Conservation (phyloP, 2,797 vertebrate species). For the Muscicapa comitata region DNA sequence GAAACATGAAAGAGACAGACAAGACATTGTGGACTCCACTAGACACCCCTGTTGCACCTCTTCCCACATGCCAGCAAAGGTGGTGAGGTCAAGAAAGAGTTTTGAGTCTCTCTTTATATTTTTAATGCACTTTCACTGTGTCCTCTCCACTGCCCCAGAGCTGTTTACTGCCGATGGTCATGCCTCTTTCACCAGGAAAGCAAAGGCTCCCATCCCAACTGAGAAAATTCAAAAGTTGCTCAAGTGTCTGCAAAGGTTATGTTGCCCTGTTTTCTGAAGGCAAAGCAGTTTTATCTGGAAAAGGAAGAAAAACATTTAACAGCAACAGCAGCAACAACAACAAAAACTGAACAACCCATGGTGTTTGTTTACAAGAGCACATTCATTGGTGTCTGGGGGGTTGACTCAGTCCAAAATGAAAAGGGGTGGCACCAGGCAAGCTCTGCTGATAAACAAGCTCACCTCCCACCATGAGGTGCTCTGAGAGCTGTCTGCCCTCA, state of each 20-base stretch:
- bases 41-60: background rate
- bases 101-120: background rate
- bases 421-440: background rate
- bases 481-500: background rate
- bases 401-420: constrained; percentile 1
- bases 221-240: constrained; percentile 4
- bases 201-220: background rate
- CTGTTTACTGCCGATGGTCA: background rate
- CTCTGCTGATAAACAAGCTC: background rate
- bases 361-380: constrained; percentile 18
- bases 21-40: background rate
- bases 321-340: background rate
- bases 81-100: background rate
- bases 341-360: background rate
- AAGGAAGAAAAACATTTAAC: constrained; percentile 11
- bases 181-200: constrained; percentile 7
- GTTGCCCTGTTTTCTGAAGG: background rate
- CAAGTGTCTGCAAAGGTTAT: constrained; percentile 28
- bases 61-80: background rate
- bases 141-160: background rate
- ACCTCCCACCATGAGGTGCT: background rate
- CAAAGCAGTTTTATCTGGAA: constrained; percentile 22
- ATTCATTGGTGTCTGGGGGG: background rate
- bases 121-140: background rate
- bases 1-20: background rate